phyloP scores from a whole-genome alignment of 2,888 invertebrate genomes.

The Operophtera brumata region DNA sequence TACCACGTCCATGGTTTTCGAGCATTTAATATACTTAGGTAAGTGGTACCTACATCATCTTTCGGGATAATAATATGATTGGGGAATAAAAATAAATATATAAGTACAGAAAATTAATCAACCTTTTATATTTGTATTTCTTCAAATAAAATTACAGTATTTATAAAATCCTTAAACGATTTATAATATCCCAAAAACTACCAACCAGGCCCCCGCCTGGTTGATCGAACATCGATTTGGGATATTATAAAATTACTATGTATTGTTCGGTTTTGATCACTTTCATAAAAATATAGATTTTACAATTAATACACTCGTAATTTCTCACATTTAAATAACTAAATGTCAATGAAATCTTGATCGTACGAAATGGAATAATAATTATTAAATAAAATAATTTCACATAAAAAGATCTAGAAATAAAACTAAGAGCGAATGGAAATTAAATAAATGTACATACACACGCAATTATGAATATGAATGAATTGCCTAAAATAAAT shows the following conservation, averaged over 20 bases:
- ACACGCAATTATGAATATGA: conserved; percentile 51
- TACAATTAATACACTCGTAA: conserved; percentile 3
- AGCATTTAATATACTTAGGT: too few relatives aligned
- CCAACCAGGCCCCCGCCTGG: too few relatives aligned
- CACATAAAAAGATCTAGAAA: conserved; percentile 60
- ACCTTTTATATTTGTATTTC: conserved; percentile 68
- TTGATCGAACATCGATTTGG: too few relatives aligned
- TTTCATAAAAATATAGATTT: conserved; percentile 34
- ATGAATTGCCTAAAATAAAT: conserved; percentile 72
- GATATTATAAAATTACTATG: too few relatives aligned
- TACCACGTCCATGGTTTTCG: too few relatives aligned
- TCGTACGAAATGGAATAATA: conserved; percentile 47
- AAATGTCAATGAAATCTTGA: conserved; percentile 39
- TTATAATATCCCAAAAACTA: too few relatives aligned
- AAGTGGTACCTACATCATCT: too few relatives aligned
- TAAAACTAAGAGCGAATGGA: conserved; percentile 53
- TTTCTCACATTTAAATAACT: conserved; percentile 12
- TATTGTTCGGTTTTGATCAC: conserved; percentile 68
- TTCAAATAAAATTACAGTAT: conserved; percentile 60
- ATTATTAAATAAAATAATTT: conserved; percentile 58
- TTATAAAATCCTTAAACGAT: conserved; percentile 63
- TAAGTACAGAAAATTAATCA: conserved; percentile 48
- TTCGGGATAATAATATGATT: too few relatives aligned
- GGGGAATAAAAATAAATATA: background rate
- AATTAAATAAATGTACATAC: conserved; percentile 56